Evolutionary conservation across 1,140 invertebrate species (phyloP), one percentile per base, ranked within the genome.

Genomic region (Reticulitermes speratus): DNA sequence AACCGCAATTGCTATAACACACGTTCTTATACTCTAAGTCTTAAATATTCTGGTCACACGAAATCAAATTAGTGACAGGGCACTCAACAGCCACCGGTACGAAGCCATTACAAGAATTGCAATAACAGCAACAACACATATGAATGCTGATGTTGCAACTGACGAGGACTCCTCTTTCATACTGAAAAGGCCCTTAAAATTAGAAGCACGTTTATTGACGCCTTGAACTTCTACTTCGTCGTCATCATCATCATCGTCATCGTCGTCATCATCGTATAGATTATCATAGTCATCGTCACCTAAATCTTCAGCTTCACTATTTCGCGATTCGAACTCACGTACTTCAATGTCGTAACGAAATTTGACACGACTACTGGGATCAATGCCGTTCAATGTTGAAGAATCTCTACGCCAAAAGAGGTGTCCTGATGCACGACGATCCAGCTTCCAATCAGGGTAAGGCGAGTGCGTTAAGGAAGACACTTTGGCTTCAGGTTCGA

Each of bases 321-420:
- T 75, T 30, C 90, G 90, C 48, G 90, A 88, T 87, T 91, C 90
- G 88, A 90, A 92, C 86, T 92, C 92, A 9, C 90, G 89, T 8
- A 92, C 90, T 83, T 92, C 91, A 32, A 92, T 91, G 87, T 92
- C 91, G 88, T 91, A 92, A 7, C 90, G 90, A 86, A 92, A 92
- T 84, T 91, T 92, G 16, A 92, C 91, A 3, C 90, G 88, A 65
- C 45, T 44, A 3, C 84, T 30, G 9, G 52, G 38, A 30, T n/a
- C 55, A 82, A 44, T 25, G 89, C 89, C 48, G 88, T 88, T 75
- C n/a, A 75, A 30, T 16, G 55, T 81, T 23, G 38, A n/a, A 44
- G 85, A 86, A 87, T 91, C 90, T 11, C 92, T 89, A 32, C 92
- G 87, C 87, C 92, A 89, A 52, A 92, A 89, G 25, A 92, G 87